Evolutionary conservation across 2,888 invertebrate genomes (phyloP).

Genomic region (Sesamia inferens): DNA sequence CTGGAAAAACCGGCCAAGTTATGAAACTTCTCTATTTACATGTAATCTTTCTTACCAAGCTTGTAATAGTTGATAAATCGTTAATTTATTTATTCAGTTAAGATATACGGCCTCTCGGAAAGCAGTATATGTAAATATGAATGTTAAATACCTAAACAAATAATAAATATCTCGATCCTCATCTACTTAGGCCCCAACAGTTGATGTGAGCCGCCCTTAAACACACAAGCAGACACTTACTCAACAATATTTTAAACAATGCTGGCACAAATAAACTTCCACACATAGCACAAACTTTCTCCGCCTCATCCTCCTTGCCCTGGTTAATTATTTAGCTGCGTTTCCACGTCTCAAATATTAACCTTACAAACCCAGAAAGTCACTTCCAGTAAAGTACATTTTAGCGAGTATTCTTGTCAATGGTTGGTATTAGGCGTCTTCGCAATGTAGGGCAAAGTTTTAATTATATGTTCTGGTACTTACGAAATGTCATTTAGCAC

Average conservation of each 20-base stretch:
- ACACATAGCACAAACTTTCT: conserved; percentile 22
- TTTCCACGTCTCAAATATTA: conserved; percentile 49
- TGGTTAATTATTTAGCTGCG: conserved; percentile 50
- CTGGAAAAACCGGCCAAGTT: too few species aligned
- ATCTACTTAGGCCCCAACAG: background rate
- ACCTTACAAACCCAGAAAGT: conserved; percentile 27
- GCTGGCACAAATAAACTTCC: conserved; percentile 21
- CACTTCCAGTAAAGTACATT: conserved; percentile 32
- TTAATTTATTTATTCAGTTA: too few species aligned
- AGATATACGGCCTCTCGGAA: too few species aligned
- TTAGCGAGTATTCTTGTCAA: conserved; percentile 34
- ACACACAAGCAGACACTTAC: background rate
- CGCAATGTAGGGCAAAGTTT: conserved; percentile 27
- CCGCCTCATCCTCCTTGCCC: conserved; percentile 1
- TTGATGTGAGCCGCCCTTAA: background rate
- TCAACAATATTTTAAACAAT: conserved; percentile 31
- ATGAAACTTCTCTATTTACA: too few species aligned
- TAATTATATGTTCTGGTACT: conserved; percentile 40
- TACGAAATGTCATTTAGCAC: conserved; percentile 25
- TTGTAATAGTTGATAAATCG: too few species aligned
- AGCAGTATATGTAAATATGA: too few species aligned
- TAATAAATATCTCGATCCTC: conserved; percentile 1
- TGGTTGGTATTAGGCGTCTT: conserved; percentile 34
- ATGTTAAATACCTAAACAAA: too few species aligned
- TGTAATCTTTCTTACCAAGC: too few species aligned